These are phyloP conservation scores for Coremacera marginata DNA, from an alignment of 2,888 invertebrate species.

Conservation along the genomic window DNA sequence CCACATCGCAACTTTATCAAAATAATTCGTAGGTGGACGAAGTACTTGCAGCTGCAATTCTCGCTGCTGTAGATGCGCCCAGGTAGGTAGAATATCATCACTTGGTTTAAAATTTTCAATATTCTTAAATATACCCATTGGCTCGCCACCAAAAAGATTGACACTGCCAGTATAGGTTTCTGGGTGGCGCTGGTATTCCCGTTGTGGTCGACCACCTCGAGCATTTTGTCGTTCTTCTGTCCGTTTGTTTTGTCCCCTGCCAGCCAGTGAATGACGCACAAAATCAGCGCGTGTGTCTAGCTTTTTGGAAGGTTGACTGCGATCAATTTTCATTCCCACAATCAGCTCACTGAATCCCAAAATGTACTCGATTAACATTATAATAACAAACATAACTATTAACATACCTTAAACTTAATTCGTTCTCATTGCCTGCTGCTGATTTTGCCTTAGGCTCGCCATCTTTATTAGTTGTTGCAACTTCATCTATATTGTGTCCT, in stretches of 20 bases:
- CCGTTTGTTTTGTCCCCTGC: conserved; percentile 41
- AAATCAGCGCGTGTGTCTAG: conserved; percentile 64
- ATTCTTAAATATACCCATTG: conserved; percentile 76
- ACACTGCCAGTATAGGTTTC: conserved; percentile 69
- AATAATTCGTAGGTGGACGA: conserved; percentile 87
- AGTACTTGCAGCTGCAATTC: conserved; percentile 78
- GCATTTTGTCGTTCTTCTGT: background rate
- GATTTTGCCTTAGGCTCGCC: background rate
- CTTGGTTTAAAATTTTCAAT: conserved; percentile 50
- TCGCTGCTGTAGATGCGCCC: conserved; percentile 76
- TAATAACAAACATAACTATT: background rate
- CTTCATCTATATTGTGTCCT: conserved; percentile 59
- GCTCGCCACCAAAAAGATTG: conserved; percentile 75
- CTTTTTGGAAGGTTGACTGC: conserved; percentile 58
- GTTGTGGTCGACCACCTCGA: conserved; percentile 1
- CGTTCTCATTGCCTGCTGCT: conserved; percentile 42
- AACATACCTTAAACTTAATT: conserved; percentile 59
- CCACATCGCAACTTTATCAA: conserved; percentile 94
- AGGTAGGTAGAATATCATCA: conserved; percentile 72
- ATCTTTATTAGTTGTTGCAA: background rate
- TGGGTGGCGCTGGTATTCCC: conserved; percentile 54
- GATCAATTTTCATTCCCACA: conserved; percentile 83
- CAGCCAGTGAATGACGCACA: conserved; percentile 65
- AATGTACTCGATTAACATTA: background rate
- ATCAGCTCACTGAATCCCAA: conserved; percentile 75